A percentile compares a stretch with the other conserved stretches of the same genome.
Evolutionary conservation across 2,113 vertebrate genomes (phyloP).

Genomic region (Sus scrofa): T2T-Sscrofa CM000813.6:31785501-31786000

Average conservation of each 20-base stretch:
- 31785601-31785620: background rate
- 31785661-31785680: background rate
- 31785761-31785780: background rate
- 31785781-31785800: background rate
- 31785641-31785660: background rate
- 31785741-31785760: background rate
- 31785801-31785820: background rate
- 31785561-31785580: background rate
- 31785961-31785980: background rate
- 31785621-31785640: background rate
- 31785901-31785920: background rate
- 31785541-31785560: background rate
- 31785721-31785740: background rate
- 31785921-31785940: background rate
- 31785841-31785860: background rate
- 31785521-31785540: background rate
- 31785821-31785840: background rate
- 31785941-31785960: background rate
- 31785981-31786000: background rate
- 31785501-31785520: background rate
- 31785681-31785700: background rate
- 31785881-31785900: background rate
- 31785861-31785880: background rate
- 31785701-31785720: background rate
- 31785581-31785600: background rate